Conservation (phyloP, 2,113 vertebrate species). For the Nanger granti region DNA sequence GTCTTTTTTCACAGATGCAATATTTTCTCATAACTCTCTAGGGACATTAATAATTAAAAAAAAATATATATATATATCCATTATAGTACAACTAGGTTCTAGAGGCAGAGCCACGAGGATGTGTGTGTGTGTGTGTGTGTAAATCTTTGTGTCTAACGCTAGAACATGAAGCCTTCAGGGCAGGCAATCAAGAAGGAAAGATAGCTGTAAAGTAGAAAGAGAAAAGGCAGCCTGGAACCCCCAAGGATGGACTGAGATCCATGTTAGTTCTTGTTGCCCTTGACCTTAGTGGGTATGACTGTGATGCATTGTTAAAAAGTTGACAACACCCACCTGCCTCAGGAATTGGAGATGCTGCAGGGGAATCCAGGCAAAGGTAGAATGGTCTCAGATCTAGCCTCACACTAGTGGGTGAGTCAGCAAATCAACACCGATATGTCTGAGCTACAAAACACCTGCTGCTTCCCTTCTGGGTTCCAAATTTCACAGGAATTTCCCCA, state of each 20-base stretch:
- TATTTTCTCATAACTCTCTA: not conserved
- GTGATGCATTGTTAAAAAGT: not conserved
- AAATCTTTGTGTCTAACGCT: not conserved
- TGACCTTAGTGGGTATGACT: not conserved
- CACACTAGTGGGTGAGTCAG: not conserved
- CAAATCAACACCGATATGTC: not conserved
- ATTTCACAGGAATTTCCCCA: not conserved
- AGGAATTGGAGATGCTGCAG: not conserved
- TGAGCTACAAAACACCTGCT: not conserved
- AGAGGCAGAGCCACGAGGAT: not conserved
- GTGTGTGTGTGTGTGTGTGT: not conserved
- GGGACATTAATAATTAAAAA: not conserved
- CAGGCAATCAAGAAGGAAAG: not conserved
- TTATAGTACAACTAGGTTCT: not conserved
- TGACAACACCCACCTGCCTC: not conserved
- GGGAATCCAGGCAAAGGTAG: not conserved
- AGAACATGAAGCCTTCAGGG: not conserved
- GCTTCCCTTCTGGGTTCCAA: not conserved
- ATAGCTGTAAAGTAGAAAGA: not conserved
- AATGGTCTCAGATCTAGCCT: not conserved
- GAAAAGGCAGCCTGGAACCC: not conserved
- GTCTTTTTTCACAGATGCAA: not conserved
- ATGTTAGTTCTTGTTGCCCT: not conserved
- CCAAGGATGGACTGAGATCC: not conserved
- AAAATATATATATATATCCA: not conserved